A percentile compares a stretch with the other conserved stretches of the same genome.
Evolutionary conservation across 2,113 vertebrate species (phyloP).

Genomic region (Platanista minor): DNA sequence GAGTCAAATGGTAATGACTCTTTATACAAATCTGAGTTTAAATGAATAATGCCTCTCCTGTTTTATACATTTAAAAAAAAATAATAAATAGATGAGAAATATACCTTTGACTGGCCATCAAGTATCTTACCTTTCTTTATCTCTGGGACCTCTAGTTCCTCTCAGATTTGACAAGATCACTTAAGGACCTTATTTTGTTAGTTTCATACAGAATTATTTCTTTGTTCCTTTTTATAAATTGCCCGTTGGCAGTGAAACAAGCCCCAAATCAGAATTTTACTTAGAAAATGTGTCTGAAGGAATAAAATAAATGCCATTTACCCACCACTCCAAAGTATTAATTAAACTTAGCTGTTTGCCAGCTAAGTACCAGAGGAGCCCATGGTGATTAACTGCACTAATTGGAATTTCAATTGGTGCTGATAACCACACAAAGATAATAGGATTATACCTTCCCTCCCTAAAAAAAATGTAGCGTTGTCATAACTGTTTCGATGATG

Average conservation of each 20-base stretch:
- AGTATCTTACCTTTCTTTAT: background rate
- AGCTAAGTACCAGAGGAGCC: slow-evolving; percentile 59
- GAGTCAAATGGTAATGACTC: slow-evolving; percentile 23
- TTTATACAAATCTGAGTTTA: slow-evolving; percentile 34
- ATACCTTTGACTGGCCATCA: background rate
- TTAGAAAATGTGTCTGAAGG: slow-evolving; percentile 59
- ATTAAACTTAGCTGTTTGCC: slow-evolving; percentile 70
- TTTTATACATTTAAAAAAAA: slow-evolving; percentile 6
- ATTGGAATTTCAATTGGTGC: slow-evolving; percentile 72
- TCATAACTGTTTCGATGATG: slow-evolving; percentile 61
- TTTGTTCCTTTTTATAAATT: slow-evolving; percentile 39
- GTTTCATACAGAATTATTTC: background rate
- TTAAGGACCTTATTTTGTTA: slow-evolving; percentile 18
- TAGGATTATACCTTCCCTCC: slow-evolving; percentile 64
- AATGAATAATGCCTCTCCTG: slow-evolving; percentile 17
- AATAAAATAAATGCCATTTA: slow-evolving; percentile 66
- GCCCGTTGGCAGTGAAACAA: slow-evolving; percentile 39
- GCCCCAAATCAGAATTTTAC: slow-evolving; percentile 58
- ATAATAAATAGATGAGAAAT: slow-evolving; percentile 25
- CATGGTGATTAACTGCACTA: slow-evolving; percentile 66
- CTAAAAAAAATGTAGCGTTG: slow-evolving; percentile 53
- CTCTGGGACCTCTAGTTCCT: background rate
- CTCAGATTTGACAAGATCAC: background rate
- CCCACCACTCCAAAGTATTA: slow-evolving; percentile 66
- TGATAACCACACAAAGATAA: slow-evolving; percentile 71